Percentiles rank a stretch among this genome's conserved stretches.
Conservation (phyloP, 2,888 invertebrate genomes). For the Operophtera brumata region DNA sequence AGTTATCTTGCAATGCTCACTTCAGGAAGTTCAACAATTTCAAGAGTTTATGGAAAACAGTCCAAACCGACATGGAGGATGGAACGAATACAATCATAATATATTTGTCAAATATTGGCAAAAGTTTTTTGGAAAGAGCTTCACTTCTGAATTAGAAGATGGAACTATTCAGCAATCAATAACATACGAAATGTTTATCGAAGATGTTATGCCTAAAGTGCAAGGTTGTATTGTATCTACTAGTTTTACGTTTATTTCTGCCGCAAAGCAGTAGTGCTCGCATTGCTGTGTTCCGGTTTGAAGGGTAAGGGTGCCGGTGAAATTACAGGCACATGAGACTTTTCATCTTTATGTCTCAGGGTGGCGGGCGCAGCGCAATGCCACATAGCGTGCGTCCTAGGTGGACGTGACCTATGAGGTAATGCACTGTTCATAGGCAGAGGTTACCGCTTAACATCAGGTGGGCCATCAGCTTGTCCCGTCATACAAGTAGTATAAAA, state of each 20-base stretch:
- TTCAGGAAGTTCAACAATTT: constrained; percentile 77
- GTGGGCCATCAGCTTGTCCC: too few relatives aligned
- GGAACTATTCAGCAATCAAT: constrained; percentile 22
- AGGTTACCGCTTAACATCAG: too few relatives aligned
- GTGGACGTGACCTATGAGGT: too few relatives aligned
- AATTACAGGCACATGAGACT: too few relatives aligned
- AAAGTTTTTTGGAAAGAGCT: constrained; percentile 46
- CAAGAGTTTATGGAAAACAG: constrained; percentile 75
- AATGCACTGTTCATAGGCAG: too few relatives aligned
- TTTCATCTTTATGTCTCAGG: too few relatives aligned
- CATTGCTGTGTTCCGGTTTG: too few relatives aligned
- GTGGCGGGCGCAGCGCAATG: too few relatives aligned
- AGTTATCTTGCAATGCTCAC: background rate
- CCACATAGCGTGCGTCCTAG: too few relatives aligned
- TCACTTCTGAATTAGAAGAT: constrained; percentile 15
- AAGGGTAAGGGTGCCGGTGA: too few relatives aligned
- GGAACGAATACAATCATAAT: constrained; percentile 79
- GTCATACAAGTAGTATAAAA: too few relatives aligned
- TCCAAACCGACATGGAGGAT: constrained; percentile 78
- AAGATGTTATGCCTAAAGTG: constrained; percentile 50
- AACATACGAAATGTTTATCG: constrained; percentile 39
- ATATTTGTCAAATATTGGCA: constrained; percentile 72
- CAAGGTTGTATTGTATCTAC: constrained; percentile 41
- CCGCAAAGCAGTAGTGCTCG: too few relatives aligned
- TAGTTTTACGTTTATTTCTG: background rate